These are phyloP conservation scores for Bombus turneri DNA, from an alignment of 1,140 invertebrate genomes.

Conservation along the genomic window DNA sequence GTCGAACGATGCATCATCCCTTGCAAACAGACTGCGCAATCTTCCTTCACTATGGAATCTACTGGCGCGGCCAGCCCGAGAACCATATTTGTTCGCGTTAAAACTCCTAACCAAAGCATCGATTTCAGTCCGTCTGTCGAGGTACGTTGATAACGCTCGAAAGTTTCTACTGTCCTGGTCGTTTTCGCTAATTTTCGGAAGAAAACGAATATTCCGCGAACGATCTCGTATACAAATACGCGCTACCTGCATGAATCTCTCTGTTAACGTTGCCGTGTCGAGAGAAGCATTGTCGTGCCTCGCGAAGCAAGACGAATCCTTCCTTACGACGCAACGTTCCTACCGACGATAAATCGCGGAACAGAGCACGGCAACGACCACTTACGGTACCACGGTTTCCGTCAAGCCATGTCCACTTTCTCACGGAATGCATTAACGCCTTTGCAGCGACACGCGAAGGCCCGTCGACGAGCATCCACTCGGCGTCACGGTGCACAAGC, in stretches of 20 bases:
- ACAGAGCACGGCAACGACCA: background rate
- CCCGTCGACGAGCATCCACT: conserved; percentile 54
- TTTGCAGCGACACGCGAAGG: conserved; percentile 19
- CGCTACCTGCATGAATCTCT: background rate
- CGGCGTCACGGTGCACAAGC: conserved; percentile 34
- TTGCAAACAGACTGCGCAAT: conserved; percentile 37
- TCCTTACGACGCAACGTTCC: background rate
- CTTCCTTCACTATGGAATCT: conserved; percentile 1
- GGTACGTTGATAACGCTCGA: background rate
- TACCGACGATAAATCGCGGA: background rate
- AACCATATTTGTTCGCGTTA: conserved; percentile 21
- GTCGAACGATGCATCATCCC: conserved; percentile 50
- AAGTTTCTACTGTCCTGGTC: background rate
- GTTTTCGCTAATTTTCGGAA: background rate
- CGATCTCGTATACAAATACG: too few species aligned
- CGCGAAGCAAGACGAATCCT: background rate
- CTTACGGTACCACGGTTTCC: background rate
- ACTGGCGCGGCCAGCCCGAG: background rate
- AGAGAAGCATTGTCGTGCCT: too few species aligned
- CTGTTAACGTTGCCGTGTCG: background rate
- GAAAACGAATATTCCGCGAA: background rate
- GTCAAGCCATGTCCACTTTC: background rate
- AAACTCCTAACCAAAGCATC: conserved; percentile 16
- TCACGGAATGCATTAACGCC: conserved; percentile 57
- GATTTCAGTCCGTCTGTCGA: background rate